Evolutionary conservation across 1,140 invertebrate genomes (phyloP), one percentile per base, ranked within the genome.

Genomic region (Megathymus violae): DNA sequence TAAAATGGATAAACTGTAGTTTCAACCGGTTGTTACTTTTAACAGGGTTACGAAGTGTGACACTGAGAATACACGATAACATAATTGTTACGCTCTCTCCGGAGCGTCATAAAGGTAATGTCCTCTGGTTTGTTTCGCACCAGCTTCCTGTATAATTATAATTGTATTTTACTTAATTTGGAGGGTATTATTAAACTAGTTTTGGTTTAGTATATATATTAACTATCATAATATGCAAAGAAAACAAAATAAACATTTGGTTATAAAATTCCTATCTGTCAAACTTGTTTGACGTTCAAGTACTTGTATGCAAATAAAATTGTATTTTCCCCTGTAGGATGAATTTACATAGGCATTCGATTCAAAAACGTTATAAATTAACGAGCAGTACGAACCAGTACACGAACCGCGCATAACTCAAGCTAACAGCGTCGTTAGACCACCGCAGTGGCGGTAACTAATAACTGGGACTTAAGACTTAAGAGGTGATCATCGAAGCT

Each of bases 251-350:
- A 78, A 80, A 75, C 69, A 67, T 75, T 67, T 76, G 79, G 76
- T 76, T 74, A 82, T 77, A 78, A 77, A n/a, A n/a, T n/a, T n/a
- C n/a, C n/a, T n/a, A n/a, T n/a, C n/a, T n/a, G n/a, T n/a, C n/a
- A n/a, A n/a, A n/a, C n/a, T n/a, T 11, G 71, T 73, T 86, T 88
- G 85, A 88, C 82, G 76, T 88, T 74, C 66, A 48, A 79, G 77
- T 75, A 68, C 75, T 47, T 69, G 64, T 67, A 83, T 69, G 70
- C 64, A 73, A 74, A 78, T 79, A 79, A 80, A 81, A 72, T 74
- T 67, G 59, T 74, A 70, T 68, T 71, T 73, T 67, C 56, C 66
- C 67, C 43, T 67, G 67, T 56, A 60, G 65, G 67, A 71, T 48
- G 73, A 80, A 86, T 82, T 83, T 80, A 78, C 74, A 79, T 76